phyloP scores from a whole-genome alignment of 2,888 invertebrate genomes.

The Xylota segnis region DNA sequence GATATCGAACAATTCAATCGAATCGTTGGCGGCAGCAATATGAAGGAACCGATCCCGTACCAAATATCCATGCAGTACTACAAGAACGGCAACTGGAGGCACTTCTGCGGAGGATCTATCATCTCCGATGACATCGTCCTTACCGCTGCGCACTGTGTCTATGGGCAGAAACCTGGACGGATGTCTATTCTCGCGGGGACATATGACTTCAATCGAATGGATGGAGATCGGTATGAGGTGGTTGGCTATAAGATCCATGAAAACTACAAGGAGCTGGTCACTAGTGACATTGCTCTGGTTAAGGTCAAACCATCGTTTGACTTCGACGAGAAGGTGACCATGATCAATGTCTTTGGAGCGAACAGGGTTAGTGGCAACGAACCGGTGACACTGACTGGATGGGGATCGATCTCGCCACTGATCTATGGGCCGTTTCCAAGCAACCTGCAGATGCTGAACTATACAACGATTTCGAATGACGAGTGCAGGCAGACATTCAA shows the following conservation, averaged over 20 bases:
- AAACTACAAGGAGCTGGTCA: constrained; percentile 78
- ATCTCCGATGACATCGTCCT: constrained; percentile 80
- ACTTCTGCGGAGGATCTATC: constrained; percentile 82
- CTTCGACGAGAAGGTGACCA: constrained; percentile 78
- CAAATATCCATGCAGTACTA: constrained; percentile 78
- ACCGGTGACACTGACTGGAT: constrained; percentile 79
- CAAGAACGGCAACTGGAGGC: constrained; percentile 71
- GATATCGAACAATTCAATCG: constrained; percentile 72
- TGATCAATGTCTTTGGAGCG: constrained; percentile 80
- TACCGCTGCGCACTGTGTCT: constrained; percentile 82
- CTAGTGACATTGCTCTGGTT: constrained; percentile 81
- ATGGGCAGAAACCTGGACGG: constrained; percentile 39
- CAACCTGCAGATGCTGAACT: constrained; percentile 79
- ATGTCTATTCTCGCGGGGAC: constrained; percentile 79
- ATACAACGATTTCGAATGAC: constrained; percentile 79
- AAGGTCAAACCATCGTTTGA: constrained; percentile 78
- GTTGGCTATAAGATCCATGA: constrained; percentile 78
- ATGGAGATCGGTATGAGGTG: constrained; percentile 77
- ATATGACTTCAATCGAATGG: constrained; percentile 33
- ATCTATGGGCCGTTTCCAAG: constrained; percentile 77
- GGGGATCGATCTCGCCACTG: constrained; percentile 81
- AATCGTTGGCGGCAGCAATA: constrained; percentile 81
- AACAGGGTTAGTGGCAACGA: constrained; percentile 80
- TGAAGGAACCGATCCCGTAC: constrained; percentile 79
- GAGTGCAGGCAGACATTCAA: constrained; percentile 78